Evolutionary conservation across 2,797 vertebrate genomes (phyloP).

Genomic region (Gallinago solitaria): DNA sequence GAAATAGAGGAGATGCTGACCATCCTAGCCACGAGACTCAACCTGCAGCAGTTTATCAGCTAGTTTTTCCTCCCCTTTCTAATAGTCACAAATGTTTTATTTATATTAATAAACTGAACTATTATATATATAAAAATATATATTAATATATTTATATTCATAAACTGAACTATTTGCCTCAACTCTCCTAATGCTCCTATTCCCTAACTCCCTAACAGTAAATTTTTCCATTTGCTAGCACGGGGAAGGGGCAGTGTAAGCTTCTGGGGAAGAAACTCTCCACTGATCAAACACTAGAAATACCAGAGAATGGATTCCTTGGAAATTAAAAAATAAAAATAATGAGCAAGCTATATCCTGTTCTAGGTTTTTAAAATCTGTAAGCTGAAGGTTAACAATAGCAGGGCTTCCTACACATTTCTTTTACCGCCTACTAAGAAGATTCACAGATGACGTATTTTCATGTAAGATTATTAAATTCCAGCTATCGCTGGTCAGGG

Average conservation of each 20-base stretch:
- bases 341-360: not conserved
- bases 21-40: not conserved
- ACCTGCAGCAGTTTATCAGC: not conserved
- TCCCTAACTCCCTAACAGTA: not conserved
- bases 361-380: not conserved
- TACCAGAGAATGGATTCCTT: not conserved
- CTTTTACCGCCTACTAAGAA: not conserved
- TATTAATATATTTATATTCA: too few species aligned
- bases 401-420: not conserved
- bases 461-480: not conserved
- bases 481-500: not conserved
- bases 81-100: not conserved
- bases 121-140: not conserved
- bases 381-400: not conserved
- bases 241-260: not conserved
- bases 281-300: not conserved
- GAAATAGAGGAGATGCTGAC: not conserved
- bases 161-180: not conserved
- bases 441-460: not conserved
- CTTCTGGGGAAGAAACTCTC: not conserved
- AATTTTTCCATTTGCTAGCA: not conserved
- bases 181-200: not conserved
- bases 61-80: not conserved
- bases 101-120: not conserved
- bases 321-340: not conserved